These are phyloP conservation scores for Drosophila tanythrix DNA, from an alignment of 2,888 invertebrate species.

Conservation along the genomic window DNA sequence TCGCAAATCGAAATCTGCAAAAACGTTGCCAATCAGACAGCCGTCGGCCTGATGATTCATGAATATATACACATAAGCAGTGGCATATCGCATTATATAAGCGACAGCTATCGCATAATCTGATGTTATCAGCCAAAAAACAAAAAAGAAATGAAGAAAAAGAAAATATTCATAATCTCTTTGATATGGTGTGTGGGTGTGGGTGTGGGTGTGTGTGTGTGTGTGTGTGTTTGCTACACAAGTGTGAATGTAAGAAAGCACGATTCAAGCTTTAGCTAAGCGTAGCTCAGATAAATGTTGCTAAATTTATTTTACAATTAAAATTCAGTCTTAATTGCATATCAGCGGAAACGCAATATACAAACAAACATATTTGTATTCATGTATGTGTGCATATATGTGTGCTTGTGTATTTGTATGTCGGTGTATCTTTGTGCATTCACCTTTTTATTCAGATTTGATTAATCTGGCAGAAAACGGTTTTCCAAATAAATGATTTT, in stretches of 20 bases:
- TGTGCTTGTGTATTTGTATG: background rate
- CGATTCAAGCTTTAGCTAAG: slow-evolving; percentile 1
- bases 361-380: background rate
- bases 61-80: slow-evolving; percentile 4
- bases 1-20: background rate
- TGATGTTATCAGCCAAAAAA: slow-evolving; percentile 49
- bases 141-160: slow-evolving; percentile 8
- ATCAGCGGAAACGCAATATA: background rate
- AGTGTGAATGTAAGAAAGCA: slow-evolving; percentile 13
- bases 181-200: slow-evolving; percentile 16
- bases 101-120: slow-evolving; percentile 54
- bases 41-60: slow-evolving; percentile 56
- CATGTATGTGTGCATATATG: background rate
- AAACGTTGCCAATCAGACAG: slow-evolving; percentile 34
- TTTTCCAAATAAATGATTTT: background rate
- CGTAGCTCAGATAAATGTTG: background rate
- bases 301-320: slow-evolving; percentile 1
- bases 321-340: slow-evolving; percentile 4
- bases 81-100: slow-evolving; percentile 53
- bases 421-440: background rate
- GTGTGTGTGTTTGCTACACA: background rate
- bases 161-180: slow-evolving; percentile 29
- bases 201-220: background rate
- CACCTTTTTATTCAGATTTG: background rate
- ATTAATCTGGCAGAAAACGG: background rate